These are phyloP conservation scores for Atta colombica DNA, from an alignment of 1,140 invertebrate genomes.

Conservation along the genomic window DNA sequence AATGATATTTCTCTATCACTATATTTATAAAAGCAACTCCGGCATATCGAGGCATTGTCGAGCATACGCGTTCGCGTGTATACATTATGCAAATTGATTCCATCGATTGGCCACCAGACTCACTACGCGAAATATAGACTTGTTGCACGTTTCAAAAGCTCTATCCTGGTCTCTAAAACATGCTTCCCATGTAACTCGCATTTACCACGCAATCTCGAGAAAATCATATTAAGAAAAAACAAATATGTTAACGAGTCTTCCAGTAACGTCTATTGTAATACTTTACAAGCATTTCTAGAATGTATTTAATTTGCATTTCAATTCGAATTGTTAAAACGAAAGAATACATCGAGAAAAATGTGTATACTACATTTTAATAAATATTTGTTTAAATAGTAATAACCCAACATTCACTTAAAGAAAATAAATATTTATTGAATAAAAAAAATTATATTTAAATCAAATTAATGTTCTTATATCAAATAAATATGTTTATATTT, in stretches of 20 bases:
- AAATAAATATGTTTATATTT: no score
- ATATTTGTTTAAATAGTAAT: no score
- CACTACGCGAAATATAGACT: conserved; percentile 66
- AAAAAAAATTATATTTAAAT: no score
- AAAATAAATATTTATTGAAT: no score
- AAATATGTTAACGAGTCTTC: conserved; percentile 38
- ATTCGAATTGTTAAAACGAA: background rate
- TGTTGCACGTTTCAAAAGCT: conserved; percentile 71
- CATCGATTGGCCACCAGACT: conserved; percentile 75
- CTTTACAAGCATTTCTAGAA: conserved; percentile 23
- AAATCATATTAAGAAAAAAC: conserved; percentile 40
- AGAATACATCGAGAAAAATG: background rate
- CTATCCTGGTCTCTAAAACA: conserved; percentile 26
- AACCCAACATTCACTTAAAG: no score
- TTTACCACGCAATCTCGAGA: conserved; percentile 59
- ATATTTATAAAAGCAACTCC: conserved; percentile 43
- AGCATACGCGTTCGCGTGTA: conserved; percentile 71
- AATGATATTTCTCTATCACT: conserved; percentile 39
- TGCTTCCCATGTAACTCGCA: conserved; percentile 9
- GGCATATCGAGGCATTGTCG: conserved; percentile 64
- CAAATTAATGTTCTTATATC: no score
- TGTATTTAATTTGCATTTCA: background rate
- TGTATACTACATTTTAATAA: no score
- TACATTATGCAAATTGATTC: conserved; percentile 81
- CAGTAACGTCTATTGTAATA: background rate